Evolutionary conservation across 2,113 vertebrate species (phyloP).

Genomic region (Ciconia stormi): DNA sequence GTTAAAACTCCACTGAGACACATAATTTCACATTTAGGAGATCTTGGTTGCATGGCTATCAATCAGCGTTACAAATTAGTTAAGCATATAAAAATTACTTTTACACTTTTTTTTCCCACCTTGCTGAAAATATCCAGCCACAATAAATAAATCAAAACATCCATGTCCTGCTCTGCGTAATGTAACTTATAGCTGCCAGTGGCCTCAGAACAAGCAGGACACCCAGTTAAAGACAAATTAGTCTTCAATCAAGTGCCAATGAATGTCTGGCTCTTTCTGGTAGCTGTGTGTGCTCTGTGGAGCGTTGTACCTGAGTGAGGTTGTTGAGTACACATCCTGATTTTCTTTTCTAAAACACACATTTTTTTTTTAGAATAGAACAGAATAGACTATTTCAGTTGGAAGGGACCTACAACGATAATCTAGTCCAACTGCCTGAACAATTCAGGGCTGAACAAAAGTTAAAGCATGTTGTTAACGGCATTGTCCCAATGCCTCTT

Average conservation of each 20-base stretch:
- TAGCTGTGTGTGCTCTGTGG: not conserved
- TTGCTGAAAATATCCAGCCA: not conserved
- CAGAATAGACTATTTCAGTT: too few species aligned
- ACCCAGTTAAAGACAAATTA: not conserved
- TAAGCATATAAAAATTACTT: not conserved
- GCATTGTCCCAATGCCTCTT: too few species aligned
- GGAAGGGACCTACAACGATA: too few species aligned
- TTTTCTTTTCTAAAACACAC: not conserved
- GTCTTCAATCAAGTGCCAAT: not conserved
- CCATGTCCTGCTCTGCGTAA: not conserved
- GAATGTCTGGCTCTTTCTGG: not conserved
- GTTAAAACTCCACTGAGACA: slow-evolving; percentile 48
- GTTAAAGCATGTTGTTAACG: too few species aligned
- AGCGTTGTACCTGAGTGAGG: not conserved
- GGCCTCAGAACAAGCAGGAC: not conserved
- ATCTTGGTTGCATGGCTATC: not conserved
- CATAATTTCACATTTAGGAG: slow-evolving; percentile 11
- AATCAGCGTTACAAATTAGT: slow-evolving; percentile 20
- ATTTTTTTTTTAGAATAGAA: too few species aligned
- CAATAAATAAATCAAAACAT: slow-evolving; percentile 28
- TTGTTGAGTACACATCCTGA: not conserved
- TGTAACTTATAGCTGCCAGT: not conserved
- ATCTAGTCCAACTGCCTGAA: too few species aligned
- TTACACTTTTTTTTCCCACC: not conserved
- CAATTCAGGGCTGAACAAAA: too few species aligned